Percentiles rank a stretch among this genome's conserved stretches.
Conservation (phyloP, 37 sponge, comb jelly and placozoan species). For the Agelas oroides region DNA sequence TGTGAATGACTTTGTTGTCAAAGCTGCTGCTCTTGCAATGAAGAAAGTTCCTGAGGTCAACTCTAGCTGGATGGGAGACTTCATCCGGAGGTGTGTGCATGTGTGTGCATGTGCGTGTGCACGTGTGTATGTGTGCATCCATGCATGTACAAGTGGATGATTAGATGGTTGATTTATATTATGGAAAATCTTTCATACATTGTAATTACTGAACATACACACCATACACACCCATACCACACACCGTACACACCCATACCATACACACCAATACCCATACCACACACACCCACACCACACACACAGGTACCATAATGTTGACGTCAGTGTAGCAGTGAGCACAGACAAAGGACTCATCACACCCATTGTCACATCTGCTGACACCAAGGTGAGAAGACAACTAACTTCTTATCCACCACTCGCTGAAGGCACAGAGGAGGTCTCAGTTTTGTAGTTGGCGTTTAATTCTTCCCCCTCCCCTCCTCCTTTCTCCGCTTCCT, state of each 20-base stretch:
- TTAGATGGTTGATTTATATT: too few relatives aligned
- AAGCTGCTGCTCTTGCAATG: slow-evolving; percentile 90
- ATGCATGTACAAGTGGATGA: slow-evolving; percentile 9
- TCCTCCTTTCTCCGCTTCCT: too few relatives aligned
- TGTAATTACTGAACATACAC: too few relatives aligned
- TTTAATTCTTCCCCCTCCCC: background rate
- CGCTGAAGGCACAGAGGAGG: background rate
- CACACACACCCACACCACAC: background rate
- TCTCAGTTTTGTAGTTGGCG: background rate
- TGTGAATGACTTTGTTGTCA: slow-evolving; percentile 93
- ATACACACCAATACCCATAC: too few relatives aligned
- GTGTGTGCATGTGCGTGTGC: slow-evolving; percentile 24
- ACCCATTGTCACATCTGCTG: slow-evolving; percentile 90
- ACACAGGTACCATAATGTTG: slow-evolving; percentile 80
- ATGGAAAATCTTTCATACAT: too few relatives aligned
- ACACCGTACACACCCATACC: too few relatives aligned
- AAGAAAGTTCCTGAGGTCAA: slow-evolving; percentile 90
- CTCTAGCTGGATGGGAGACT: slow-evolving; percentile 90
- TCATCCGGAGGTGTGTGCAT: slow-evolving; percentile 65
- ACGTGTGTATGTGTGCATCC: slow-evolving; percentile 6
- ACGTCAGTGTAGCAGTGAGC: slow-evolving; percentile 96
- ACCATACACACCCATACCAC: too few relatives aligned
- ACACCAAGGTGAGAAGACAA: slow-evolving; percentile 86
- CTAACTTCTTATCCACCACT: too few relatives aligned
- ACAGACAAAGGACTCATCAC: slow-evolving; percentile 97